Conservation (phyloP, 1,140 invertebrate genomes). For the Hylaeus volcanicus region DNA sequence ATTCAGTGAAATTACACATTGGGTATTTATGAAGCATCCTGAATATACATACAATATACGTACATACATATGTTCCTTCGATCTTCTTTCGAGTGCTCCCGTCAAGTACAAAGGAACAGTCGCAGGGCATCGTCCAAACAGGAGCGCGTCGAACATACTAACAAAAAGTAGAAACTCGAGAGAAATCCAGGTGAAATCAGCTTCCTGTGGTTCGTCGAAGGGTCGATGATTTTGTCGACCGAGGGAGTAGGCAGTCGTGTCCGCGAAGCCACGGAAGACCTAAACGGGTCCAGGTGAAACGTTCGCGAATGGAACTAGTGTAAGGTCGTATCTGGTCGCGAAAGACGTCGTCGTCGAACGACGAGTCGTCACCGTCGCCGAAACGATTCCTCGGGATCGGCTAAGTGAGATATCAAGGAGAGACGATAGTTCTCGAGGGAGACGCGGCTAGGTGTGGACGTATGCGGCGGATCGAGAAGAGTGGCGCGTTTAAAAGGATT, state of each 20-base stretch:
- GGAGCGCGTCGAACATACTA: too few species aligned
- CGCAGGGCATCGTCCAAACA: background rate
- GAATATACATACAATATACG: too few species aligned
- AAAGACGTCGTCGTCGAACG: constrained; percentile 12
- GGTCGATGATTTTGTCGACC: background rate
- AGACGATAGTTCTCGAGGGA: constrained; percentile 56
- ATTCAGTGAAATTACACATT: too few species aligned
- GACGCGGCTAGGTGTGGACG: constrained; percentile 51
- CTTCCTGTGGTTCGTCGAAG: background rate
- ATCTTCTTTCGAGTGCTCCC: too few species aligned
- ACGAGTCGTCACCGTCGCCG: constrained; percentile 32
- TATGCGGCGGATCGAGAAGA: constrained; percentile 57
- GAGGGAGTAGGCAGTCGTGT: constrained; percentile 4
- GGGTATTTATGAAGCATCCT: too few species aligned
- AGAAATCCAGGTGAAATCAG: constrained; percentile 38
- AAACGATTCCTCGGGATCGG: constrained; percentile 52
- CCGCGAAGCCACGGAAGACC: background rate
- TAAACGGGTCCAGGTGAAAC: background rate
- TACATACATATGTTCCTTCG: too few species aligned
- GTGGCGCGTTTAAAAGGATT: constrained; percentile 64
- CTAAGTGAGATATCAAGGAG: constrained; percentile 67
- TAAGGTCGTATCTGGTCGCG: constrained; percentile 21
- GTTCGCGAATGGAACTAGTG: background rate
- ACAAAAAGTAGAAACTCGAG: constrained; percentile 31
- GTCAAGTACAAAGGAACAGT: too few species aligned